Percentiles rank a stretch among this genome's conserved stretches.
Conservation (phyloP, 1,140 invertebrate species). For the Pseudomyrmex pallidus region DNA sequence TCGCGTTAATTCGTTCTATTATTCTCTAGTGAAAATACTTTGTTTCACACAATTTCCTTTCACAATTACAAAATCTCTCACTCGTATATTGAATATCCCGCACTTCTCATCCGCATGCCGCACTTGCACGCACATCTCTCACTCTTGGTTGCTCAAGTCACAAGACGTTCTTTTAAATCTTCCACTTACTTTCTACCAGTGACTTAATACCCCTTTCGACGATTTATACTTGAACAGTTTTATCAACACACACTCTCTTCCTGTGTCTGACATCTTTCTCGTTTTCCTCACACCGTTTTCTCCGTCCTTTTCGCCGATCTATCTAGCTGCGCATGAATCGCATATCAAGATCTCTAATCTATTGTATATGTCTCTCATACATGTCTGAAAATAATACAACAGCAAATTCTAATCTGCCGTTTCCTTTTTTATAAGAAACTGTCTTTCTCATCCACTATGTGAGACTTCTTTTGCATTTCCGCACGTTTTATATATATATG, state of each 20-base stretch:
- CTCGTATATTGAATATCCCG: background rate
- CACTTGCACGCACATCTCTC: conserved; percentile 14
- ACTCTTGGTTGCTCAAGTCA: conserved; percentile 4
- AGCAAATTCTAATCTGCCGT: conserved; percentile 46
- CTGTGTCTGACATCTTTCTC: conserved; percentile 17
- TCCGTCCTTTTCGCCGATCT: conserved; percentile 55
- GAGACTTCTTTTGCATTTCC: conserved; percentile 33
- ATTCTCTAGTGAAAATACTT: background rate
- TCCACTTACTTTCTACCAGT: conserved; percentile 41
- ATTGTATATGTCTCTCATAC: background rate
- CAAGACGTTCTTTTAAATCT: conserved; percentile 14
- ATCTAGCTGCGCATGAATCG: conserved; percentile 61
- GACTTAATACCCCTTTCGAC: conserved; percentile 47
- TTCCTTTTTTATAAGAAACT: conserved; percentile 36
- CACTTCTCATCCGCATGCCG: conserved; percentile 24
- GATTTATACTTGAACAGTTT: conserved; percentile 36
- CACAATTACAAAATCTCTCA: conserved; percentile 7
- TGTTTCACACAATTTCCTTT: background rate
- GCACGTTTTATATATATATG: conserved; percentile 33
- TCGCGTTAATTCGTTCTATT: background rate
- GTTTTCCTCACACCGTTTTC: background rate
- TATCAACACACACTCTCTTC: conserved; percentile 13
- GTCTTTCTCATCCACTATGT: conserved; percentile 24
- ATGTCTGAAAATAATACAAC: conserved; percentile 40
- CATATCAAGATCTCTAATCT: conserved; percentile 68